These are phyloP conservation scores for Cydia amplana DNA, from an alignment of 1,140 invertebrate genomes.

Conservation along the genomic window DNA sequence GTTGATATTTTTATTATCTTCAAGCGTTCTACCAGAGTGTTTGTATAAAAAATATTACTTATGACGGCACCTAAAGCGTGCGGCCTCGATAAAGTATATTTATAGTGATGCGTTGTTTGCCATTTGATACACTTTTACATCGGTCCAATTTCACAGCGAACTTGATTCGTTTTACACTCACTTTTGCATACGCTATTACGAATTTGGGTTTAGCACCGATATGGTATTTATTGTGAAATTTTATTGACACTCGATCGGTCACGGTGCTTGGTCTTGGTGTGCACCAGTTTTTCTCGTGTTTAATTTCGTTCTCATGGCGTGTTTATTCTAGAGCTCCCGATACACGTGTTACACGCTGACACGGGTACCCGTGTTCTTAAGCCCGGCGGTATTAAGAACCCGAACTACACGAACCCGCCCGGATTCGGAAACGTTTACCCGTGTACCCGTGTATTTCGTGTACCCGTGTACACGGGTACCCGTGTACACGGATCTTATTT, in stretches of 20 bases:
- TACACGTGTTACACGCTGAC: too few relatives aligned
- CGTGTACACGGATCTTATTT: too few relatives aligned
- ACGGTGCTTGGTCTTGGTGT: background rate
- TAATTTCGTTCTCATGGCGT: conserved; percentile 56
- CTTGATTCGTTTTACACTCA: conserved; percentile 36
- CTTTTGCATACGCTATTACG: conserved; percentile 34
- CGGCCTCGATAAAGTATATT: conserved; percentile 33
- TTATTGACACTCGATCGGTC: conserved; percentile 18
- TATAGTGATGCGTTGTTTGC: conserved; percentile 48
- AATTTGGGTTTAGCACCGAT: conserved; percentile 11
- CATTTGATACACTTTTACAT: conserved; percentile 64
- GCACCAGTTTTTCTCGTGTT: conserved; percentile 37
- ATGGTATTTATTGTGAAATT: conserved; percentile 18
- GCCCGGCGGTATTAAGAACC: too few relatives aligned
- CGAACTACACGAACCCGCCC: too few relatives aligned
- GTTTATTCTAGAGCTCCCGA: too few relatives aligned
- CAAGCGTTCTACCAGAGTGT: background rate
- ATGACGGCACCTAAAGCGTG: conserved; percentile 1
- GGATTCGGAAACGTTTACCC: too few relatives aligned
- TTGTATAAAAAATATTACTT: conserved; percentile 19
- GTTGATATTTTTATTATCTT: conserved; percentile 16
- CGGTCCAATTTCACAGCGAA: conserved; percentile 44
- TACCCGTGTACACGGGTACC: too few relatives aligned
- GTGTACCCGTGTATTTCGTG: too few relatives aligned
- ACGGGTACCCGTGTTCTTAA: too few relatives aligned